Base-by-base conservation (phyloP, 2,888 invertebrate genomes). In the Melanargia galathea region DNA sequence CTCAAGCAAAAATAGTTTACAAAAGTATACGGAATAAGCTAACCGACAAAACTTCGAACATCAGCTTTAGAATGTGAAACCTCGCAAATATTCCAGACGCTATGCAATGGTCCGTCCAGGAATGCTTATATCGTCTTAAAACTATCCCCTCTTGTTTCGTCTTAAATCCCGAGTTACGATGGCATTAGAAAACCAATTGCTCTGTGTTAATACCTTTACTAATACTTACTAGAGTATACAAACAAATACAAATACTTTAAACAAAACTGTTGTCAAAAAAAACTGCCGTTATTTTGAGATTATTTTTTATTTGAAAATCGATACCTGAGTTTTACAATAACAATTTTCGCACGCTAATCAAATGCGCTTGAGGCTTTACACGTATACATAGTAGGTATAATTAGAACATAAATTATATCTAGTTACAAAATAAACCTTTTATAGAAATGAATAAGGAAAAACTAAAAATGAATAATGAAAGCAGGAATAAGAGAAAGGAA, bases 161-260 rank as follows among this genome's bases (percentile, higher is more conserved):
- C 71, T 71, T 69, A 65, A 64, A 63, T 62, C 69, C 64, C 67
- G 77, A 59, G 45, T 63, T 60, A 57, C 49, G 48, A 22, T 80
- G 75, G 76, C 56, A 38, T 62, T 65, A 57, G 75, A 76, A 78
- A 68, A 69, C 69, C 66, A 18, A 62, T 57, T 60, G 65, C 55
- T 54, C 52, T 64, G 62, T 59, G 69, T 68, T 70, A 30, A 61
- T 35, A 30, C 35, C 35, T 45, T 52, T 11, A 30, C 38, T 22
- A n/a, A 35, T 40, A 43, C 43, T 18, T 40, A 43, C 43, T 18
- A 16, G 45, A 46, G 11, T 13, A 11, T 45, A 22, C 20, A 20
- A 10, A 45, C 45, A 1, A 13, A 22, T 11, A 20, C 11, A 1
- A 4, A 22, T 1, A 38, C 13, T 38, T 3, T 30, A 30, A 30